Evolutionary conservation across 2,888 invertebrate species (phyloP).

Genomic region (Papilio demoleus): DNA sequence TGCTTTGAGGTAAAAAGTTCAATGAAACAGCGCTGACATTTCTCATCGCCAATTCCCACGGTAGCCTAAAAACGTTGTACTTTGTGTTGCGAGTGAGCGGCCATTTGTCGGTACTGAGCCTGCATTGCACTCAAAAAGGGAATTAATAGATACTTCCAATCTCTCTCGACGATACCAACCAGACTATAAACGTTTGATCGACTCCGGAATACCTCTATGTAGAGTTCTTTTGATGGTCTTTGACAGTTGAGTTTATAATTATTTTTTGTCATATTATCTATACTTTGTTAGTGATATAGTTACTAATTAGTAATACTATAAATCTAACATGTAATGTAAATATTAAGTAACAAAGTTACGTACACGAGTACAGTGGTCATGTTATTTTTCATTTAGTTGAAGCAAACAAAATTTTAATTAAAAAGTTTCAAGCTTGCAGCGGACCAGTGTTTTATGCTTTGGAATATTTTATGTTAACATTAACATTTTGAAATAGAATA

Average conservation of each 20-base stretch:
- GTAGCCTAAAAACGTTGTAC: constrained; percentile 8
- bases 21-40: not conserved
- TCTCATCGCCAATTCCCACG: not conserved
- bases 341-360: not conserved
- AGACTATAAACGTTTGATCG: not conserved
- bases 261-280: not conserved
- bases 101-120: constrained; percentile 2
- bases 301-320: not conserved
- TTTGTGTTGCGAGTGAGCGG: not conserved
- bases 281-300: not conserved
- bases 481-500: not conserved
- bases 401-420: constrained; percentile 17
- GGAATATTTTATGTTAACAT: not conserved
- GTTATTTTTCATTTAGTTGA: constrained; percentile 8
- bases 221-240: not conserved
- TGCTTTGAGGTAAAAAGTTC: not conserved
- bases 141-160: constrained; percentile 14
- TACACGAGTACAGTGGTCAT: not conserved
- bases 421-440: constrained; percentile 7
- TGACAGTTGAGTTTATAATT: not conserved
- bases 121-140: not conserved
- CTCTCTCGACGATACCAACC: not conserved
- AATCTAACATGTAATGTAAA: not conserved
- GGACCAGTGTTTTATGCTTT: not conserved
- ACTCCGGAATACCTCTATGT: not conserved